Conservation (phyloP, 2,113 vertebrate genomes). For the Barbus barbus region DNA sequence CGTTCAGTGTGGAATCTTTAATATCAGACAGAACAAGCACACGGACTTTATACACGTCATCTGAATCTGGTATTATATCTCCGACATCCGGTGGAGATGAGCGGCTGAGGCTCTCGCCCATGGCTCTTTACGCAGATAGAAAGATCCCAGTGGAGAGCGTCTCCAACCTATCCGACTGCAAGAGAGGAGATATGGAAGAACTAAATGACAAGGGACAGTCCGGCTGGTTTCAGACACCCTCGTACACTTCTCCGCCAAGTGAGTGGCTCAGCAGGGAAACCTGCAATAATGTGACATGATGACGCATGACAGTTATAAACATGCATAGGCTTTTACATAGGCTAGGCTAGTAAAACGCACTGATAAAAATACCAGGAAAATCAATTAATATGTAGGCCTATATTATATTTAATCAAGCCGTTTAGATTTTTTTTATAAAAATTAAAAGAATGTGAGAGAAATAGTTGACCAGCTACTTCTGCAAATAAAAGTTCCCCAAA, state of each 20-base stretch:
- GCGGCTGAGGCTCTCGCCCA: slow-evolving; percentile 62
- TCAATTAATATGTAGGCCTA: too few species aligned
- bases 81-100: slow-evolving; percentile 53
- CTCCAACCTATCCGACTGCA: slow-evolving; percentile 51
- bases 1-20: slow-evolving; percentile 82
- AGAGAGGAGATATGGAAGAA: slow-evolving; percentile 62
- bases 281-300: neutral
- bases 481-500: neutral
- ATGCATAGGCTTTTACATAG: neutral
- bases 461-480: neutral
- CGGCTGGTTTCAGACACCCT: slow-evolving; percentile 64
- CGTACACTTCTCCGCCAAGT: slow-evolving; percentile 71
- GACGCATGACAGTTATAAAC: neutral
- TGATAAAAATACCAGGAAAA: neutral
- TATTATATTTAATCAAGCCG: neutral
- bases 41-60: slow-evolving; percentile 53
- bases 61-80: slow-evolving; percentile 53
- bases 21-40: slow-evolving; percentile 70
- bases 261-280: slow-evolving; percentile 58
- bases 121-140: slow-evolving; percentile 55
- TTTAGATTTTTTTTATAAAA: neutral
- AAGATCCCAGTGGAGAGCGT: slow-evolving; percentile 45
- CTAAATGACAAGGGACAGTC: slow-evolving; percentile 64
- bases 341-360: neutral
- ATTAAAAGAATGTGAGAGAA: neutral